These are phyloP conservation scores for Cantharis rufa DNA, from an alignment of 2,888 invertebrate genomes.

Conservation along the genomic window DNA sequence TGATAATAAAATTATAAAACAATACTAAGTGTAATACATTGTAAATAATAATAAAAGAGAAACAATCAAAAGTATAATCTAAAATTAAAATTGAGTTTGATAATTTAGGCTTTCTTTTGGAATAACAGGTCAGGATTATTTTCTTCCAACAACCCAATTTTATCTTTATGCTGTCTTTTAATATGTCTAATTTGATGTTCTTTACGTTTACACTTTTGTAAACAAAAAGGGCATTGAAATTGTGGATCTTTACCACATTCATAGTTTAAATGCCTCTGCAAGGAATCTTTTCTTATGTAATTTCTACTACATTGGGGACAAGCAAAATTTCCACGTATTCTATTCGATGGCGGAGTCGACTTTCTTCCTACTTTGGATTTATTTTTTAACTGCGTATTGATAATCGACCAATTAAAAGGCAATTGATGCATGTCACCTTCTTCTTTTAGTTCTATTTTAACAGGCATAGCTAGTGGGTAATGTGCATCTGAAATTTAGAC, in stretches of 20 bases:
- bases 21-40: neutral
- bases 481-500: constrained; percentile 17
- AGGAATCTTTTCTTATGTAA: constrained; percentile 76
- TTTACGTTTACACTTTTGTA: constrained; percentile 69
- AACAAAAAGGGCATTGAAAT: constrained; percentile 72
- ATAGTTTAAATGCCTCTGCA: constrained; percentile 76
- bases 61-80: neutral
- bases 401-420: constrained; percentile 34
- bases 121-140: constrained; percentile 52
- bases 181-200: constrained; percentile 64
- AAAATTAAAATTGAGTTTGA: neutral
- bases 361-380: constrained; percentile 38
- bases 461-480: constrained; percentile 39
- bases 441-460: constrained; percentile 48
- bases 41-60: neutral
- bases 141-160: constrained; percentile 57
- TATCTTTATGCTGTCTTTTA: constrained; percentile 59
- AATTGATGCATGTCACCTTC: constrained; percentile 35
- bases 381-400: neutral
- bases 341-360: constrained; percentile 54
- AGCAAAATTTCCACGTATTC: constrained; percentile 56
- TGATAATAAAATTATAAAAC: neutral
- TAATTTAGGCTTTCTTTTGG: neutral
- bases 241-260: constrained; percentile 76
- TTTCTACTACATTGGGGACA: constrained; percentile 76